phyloP scores from a whole-genome alignment of 2,888 invertebrate species.

The Macaria liturata region DNA sequence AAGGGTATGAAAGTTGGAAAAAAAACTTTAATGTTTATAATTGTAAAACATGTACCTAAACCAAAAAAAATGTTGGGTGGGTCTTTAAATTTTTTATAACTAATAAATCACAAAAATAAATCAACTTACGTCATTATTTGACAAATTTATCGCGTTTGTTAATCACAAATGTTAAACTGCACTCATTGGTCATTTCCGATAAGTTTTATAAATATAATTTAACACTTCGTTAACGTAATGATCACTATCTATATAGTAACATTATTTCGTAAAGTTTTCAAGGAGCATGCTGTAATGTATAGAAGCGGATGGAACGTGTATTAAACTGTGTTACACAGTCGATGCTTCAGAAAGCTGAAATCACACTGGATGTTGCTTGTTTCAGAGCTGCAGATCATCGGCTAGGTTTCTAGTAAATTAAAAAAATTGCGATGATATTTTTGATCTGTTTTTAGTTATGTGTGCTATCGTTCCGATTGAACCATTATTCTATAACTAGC shows the following conservation, averaged over 20 bases:
- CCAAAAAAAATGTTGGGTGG: too few species aligned
- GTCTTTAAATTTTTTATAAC: too few species aligned
- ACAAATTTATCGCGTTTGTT: background rate
- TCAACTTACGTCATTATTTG: background rate
- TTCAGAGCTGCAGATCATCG: background rate
- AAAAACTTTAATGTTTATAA: too few species aligned
- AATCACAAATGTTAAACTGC: conserved; percentile 4
- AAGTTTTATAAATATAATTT: background rate
- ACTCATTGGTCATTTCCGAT: conserved; percentile 6
- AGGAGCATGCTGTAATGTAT: conserved; percentile 2
- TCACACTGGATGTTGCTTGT: conserved; percentile 8
- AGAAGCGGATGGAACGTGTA: background rate
- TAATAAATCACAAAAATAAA: too few species aligned
- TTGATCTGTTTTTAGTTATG: too few species aligned
- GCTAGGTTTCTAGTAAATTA: too few species aligned
- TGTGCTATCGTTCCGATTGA: too few species aligned
- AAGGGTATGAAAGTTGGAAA: too few species aligned
- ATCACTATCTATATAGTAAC: background rate
- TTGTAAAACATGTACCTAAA: too few species aligned
- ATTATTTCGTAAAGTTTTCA: conserved; percentile 1
- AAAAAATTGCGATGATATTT: too few species aligned
- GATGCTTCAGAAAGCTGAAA: conserved; percentile 1
- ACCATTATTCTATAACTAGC: too few species aligned
- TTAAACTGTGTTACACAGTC: background rate
- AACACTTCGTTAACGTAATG: conserved; percentile 5